These are phyloP conservation scores for Drosophila pallidifrons DNA, from an alignment of 1,140 invertebrate genomes.

Conservation along the genomic window DNA sequence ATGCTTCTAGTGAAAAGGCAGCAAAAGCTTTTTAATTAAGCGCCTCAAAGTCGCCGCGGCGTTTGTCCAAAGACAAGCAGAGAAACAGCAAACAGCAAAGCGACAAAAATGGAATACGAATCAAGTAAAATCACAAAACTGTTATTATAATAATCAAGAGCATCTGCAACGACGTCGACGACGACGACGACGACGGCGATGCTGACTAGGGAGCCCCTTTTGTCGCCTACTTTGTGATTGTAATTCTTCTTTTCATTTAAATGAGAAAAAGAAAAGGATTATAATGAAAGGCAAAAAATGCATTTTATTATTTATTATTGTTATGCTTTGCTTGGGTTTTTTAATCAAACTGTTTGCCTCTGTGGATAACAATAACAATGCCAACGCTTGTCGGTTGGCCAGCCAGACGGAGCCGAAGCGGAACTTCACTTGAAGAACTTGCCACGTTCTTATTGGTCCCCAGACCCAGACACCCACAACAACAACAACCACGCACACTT, in stretches of 20 bases:
- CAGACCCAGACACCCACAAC: constrained; percentile 24
- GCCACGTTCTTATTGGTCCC: constrained; percentile 65
- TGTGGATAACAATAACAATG: constrained; percentile 7
- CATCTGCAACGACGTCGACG: constrained; percentile 13
- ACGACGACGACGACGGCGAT: constrained; percentile 1
- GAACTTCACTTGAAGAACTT: constrained; percentile 26
- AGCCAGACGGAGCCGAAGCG: constrained; percentile 22
- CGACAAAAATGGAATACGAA: constrained; percentile 44
- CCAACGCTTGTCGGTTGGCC: constrained; percentile 26
- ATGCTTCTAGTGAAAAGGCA: constrained; percentile 15
- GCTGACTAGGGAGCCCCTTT: constrained; percentile 20
- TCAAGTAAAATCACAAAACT: constrained; percentile 64
- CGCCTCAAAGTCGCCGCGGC: constrained; percentile 64
- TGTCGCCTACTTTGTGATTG: constrained; percentile 80
- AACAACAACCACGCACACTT: constrained; percentile 50
- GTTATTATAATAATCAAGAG: constrained; percentile 74
- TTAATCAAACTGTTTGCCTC: constrained; percentile 62
- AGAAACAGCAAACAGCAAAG: constrained; percentile 14
- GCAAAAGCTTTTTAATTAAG: constrained; percentile 79
- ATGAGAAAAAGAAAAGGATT: constrained; percentile 46
- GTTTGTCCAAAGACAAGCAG: constrained; percentile 39
- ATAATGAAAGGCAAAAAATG: constrained; percentile 47
- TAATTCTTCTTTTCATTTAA: constrained; percentile 68
- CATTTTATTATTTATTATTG: constrained; percentile 79
- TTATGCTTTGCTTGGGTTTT: constrained; percentile 57